phyloP scores from a whole-genome alignment of 2,113 vertebrate species.

The Chloroceryle aenea region DNA sequence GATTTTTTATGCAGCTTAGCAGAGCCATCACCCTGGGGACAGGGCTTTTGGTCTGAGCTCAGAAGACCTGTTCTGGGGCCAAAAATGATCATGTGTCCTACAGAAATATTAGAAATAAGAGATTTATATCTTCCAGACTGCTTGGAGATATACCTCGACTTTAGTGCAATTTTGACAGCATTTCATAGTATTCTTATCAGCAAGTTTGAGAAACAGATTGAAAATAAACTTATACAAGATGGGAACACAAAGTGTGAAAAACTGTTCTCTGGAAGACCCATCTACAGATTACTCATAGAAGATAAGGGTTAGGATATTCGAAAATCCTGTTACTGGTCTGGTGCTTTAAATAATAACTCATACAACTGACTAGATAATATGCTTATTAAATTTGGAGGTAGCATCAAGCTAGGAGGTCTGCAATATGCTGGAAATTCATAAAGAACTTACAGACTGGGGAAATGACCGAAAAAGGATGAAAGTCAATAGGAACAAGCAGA shows the following conservation, averaged over 20 bases:
- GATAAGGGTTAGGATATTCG: slow-evolving; percentile 10
- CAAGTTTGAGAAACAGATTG: slow-evolving; percentile 40
- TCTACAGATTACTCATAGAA: background rate
- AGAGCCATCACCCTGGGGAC: background rate
- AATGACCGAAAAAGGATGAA: background rate
- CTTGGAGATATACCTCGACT: background rate
- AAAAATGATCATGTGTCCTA: background rate
- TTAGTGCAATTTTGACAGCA: background rate
- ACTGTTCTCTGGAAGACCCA: background rate
- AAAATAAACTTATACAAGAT: slow-evolving; percentile 46
- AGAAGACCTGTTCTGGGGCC: background rate
- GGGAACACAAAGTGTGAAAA: slow-evolving; percentile 48
- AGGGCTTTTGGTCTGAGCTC: background rate
- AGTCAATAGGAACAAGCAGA: background rate
- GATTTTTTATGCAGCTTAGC: background rate
- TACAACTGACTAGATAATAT: background rate
- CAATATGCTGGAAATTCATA: background rate
- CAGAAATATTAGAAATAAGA: background rate
- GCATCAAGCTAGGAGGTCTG: background rate
- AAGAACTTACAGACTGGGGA: background rate
- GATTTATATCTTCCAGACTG: background rate
- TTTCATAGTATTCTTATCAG: background rate
- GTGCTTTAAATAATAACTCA: background rate
- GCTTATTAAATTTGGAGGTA: background rate
- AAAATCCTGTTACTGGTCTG: background rate